These are phyloP conservation scores for Sitobion miscanthi DNA, from an alignment of 1,140 invertebrate species.

Conservation along the genomic window DNA sequence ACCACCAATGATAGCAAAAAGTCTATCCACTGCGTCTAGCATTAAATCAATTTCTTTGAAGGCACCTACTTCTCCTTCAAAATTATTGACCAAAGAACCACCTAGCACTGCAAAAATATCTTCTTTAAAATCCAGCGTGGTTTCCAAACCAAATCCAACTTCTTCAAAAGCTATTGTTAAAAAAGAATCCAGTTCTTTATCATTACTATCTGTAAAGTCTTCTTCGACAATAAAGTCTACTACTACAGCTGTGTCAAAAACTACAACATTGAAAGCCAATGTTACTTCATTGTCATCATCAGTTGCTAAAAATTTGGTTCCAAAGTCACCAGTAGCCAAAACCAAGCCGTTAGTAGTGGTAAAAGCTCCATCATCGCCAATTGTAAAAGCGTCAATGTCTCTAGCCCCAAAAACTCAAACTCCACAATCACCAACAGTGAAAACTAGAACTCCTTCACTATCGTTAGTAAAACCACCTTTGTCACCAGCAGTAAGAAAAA, in stretches of 20 bases:
- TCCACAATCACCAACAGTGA: neutral
- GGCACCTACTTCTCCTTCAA: neutral
- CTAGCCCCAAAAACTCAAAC: neutral
- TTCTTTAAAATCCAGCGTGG: neutral
- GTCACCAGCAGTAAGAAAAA: neutral
- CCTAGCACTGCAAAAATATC: neutral
- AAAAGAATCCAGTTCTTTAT: constrained; percentile 33
- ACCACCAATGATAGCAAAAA: neutral
- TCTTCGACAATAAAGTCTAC: constrained; percentile 27
- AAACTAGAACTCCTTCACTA: neutral
- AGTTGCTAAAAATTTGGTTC: neutral
- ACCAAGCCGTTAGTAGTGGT: neutral
- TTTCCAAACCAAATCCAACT: neutral
- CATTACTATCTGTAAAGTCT: neutral
- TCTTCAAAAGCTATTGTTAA: constrained; percentile 29
- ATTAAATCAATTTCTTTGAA: constrained; percentile 7
- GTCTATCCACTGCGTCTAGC: constrained; percentile 21
- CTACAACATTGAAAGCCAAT: neutral
- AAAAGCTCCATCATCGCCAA: neutral
- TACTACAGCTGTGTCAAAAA: neutral
- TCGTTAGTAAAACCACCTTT: neutral
- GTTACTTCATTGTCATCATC: neutral
- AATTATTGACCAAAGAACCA: neutral
- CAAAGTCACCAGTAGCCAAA: constrained; percentile 21
- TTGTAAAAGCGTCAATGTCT: neutral